A percentile compares a stretch with the other conserved stretches of the same genome.
These are phyloP conservation scores for Holothuria glaberrima DNA, from an alignment of 35 echinoderm and acorn worm genomes.

Conservation along the genomic window DNA sequence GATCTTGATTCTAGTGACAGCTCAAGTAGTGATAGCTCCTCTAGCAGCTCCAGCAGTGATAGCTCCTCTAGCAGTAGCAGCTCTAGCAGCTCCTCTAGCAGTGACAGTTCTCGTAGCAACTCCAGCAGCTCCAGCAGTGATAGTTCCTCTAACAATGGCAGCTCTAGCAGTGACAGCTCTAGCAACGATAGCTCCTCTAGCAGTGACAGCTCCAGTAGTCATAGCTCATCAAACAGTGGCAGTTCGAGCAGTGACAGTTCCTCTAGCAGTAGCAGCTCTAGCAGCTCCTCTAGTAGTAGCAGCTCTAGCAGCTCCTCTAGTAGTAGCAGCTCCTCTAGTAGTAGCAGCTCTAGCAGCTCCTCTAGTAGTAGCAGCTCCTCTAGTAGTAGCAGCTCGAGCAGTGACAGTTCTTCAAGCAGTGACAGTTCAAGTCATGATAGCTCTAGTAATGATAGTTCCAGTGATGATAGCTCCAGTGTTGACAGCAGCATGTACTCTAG, in stretches of 20 bases:
- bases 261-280: too few relatives aligned
- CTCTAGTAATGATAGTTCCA: neutral
- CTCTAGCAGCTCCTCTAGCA: too few relatives aligned
- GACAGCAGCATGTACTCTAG: neutral
- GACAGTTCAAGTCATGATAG: neutral
- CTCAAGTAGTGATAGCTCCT: too few relatives aligned
- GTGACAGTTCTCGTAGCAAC: neutral
- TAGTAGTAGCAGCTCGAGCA: neutral
- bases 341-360: neutral
- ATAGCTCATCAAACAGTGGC: neutral
- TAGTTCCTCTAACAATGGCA: too few relatives aligned
- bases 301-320: neutral
- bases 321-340: neutral
- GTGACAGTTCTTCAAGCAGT: neutral
- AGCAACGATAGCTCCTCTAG: neutral
- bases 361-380: too few relatives aligned
- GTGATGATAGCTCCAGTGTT: neutral
- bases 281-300: too few relatives aligned
- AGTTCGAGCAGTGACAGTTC: slow-evolving; percentile 10
- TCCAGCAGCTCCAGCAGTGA: too few relatives aligned
- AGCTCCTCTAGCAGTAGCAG: neutral
- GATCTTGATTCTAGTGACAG: slow-evolving; percentile 5
- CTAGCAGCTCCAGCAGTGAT: slow-evolving; percentile 2
- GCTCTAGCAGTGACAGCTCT: neutral
- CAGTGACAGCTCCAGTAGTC: too few relatives aligned